These are phyloP conservation scores for Coregonus clupeaformis DNA, from an alignment of 2,113 vertebrate species.

Conservation along the genomic window DNA sequence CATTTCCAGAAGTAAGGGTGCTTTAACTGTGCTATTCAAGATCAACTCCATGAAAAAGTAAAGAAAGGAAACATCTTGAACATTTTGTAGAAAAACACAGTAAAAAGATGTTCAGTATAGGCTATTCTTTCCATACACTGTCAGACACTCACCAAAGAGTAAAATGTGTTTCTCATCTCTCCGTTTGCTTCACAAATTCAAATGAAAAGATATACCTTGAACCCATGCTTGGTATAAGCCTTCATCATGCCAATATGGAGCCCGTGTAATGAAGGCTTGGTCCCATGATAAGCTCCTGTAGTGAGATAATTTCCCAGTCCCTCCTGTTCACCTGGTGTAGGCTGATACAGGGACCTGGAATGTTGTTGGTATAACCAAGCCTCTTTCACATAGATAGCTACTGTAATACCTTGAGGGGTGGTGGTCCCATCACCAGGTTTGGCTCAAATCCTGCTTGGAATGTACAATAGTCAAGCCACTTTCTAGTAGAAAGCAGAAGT, in stretches of 20 bases:
- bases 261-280: no score
- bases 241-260: not conserved
- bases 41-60: not conserved
- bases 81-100: not conserved
- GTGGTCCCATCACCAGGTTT: not conserved
- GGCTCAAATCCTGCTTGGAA: not conserved
- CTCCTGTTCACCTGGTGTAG: not conserved
- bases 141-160: not conserved
- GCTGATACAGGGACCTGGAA: not conserved
- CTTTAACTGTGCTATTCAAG: not conserved
- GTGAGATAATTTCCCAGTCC: not conserved
- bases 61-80: not conserved
- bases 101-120: not conserved
- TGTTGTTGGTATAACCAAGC: not conserved
- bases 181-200: no score
- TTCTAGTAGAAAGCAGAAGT: not conserved
- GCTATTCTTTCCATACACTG: not conserved
- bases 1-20: not conserved
- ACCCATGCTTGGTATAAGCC: not conserved
- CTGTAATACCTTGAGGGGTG: no score
- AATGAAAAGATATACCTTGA: not conserved
- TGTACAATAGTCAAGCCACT: not conserved
- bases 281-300: no score
- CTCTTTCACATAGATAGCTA: not conserved
- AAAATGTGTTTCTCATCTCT: not conserved